These are phyloP conservation scores for Holothuria leucospilota DNA, from an alignment of 53 echinoderm and acorn worm genomes.

Conservation along the genomic window DNA sequence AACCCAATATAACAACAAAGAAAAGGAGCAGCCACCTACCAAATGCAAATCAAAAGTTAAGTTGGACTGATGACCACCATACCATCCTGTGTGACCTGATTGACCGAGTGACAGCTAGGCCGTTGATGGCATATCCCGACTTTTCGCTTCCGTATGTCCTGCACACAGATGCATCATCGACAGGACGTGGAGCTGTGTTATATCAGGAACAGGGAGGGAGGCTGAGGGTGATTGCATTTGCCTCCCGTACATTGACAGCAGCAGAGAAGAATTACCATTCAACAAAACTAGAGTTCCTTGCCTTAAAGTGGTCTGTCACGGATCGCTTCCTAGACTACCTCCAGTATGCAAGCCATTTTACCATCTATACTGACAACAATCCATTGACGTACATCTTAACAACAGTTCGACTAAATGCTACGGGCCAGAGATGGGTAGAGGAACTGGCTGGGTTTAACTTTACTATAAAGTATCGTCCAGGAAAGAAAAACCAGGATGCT, in stretches of 20 bases:
- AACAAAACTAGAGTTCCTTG: slow-evolving; percentile 54
- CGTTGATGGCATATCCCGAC: slow-evolving; percentile 69
- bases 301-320: slow-evolving; percentile 22
- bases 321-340: slow-evolving; percentile 47
- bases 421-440: neutral
- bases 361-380: neutral
- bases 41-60: slow-evolving; percentile 36
- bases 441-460: slow-evolving; percentile 19
- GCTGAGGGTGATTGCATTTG: slow-evolving; percentile 66
- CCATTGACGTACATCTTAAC: slow-evolving; percentile 60
- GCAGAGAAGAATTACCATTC: slow-evolving; percentile 73
- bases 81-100: slow-evolving; percentile 25
- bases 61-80: slow-evolving; percentile 44
- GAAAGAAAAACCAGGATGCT: slow-evolving; percentile 58
- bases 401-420: slow-evolving; percentile 64
- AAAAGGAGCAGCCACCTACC: neutral
- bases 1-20: neutral
- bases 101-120: slow-evolving; percentile 12
- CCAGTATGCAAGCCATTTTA: slow-evolving; percentile 45
- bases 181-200: slow-evolving; percentile 62
- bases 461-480: slow-evolving; percentile 51
- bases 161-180: slow-evolving; percentile 69
- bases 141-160: slow-evolving; percentile 59
- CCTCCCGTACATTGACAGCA: slow-evolving; percentile 39
- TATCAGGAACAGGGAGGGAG: slow-evolving; percentile 66